Evolutionary conservation across 2,113 vertebrate species (phyloP), one percentile per base, ranked within the genome.

Genomic region (Ifrita kowaldi): DNA sequence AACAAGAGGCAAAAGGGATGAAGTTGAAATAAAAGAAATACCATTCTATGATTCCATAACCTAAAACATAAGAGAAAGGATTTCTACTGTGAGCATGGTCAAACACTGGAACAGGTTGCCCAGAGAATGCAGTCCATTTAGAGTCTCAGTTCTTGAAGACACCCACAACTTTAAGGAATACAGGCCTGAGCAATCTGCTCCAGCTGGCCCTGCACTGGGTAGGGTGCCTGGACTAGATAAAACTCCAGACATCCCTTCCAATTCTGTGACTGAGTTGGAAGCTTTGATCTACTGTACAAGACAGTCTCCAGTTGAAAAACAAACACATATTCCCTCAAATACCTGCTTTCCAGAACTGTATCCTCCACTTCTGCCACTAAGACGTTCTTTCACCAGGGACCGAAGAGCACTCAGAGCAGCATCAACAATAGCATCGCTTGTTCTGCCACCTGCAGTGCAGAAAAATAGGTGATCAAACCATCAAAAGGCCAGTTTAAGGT

Each of bases 391-490:
- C 35, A 99, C 99, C 21, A 99, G 95, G 53, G 98, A 96, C 20
- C 98, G 98, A n/a, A 99, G 74, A 52, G 98, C 95, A 21, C 97
- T 98, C 49, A 99, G 94, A 14, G 99, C 99, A n/a, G 98, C 97
- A 5, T 99, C 99, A 1, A 99, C 98, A 2, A 99, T 99, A n/a
- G 99, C 98, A 3, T 99, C 99, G 3, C 98, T 98, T 4, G 96
- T 99, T 81, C 99, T 98, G 91, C 98, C 99, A 73, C 99, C 99
- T 99, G 89, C 75, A 86, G 68, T 0, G n/a, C 15, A 79, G 68
- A 68, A 67, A 69, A 94, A 70, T 5, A 42, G 56, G 30, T 3
- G 9, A 70, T n/a, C 46, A 87, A 60, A 83, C 46, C 47, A 71
- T 22, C 49, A 49, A 32, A 83, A 63, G 8, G 10, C 6, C 32